Percentiles rank a stretch among this genome's conserved stretches.
These are phyloP conservation scores for Cervus canadensis DNA, from an alignment of 2,113 vertebrate species.

Conservation along the genomic window DNA sequence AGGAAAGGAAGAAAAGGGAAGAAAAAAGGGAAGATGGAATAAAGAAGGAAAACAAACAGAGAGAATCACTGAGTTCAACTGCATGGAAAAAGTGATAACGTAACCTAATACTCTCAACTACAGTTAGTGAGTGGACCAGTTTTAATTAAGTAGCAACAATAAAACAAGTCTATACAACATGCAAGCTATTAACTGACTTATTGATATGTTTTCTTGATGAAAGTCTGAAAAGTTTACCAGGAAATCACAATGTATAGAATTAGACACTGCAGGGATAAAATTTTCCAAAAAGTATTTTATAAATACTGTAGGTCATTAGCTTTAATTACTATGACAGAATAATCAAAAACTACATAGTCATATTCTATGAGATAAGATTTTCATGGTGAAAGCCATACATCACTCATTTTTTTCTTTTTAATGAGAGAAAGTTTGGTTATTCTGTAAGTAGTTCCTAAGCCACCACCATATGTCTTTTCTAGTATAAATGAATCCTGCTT, in stretches of 20 bases:
- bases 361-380: neutral
- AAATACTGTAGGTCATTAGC: rapidly evolving
- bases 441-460: neutral
- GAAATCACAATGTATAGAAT: neutral
- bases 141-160: neutral
- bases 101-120: neutral
- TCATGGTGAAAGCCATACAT: neutral
- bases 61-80: neutral
- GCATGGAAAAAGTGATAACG: neutral
- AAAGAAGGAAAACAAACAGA: neutral
- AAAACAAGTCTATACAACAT: neutral
- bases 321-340: neutral
- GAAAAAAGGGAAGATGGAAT: neutral
- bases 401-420: neutral
- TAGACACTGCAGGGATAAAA: neutral
- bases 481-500: neutral
- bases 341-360: neutral
- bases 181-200: neutral
- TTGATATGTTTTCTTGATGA: neutral
- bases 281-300: neutral
- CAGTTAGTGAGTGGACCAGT: neutral
- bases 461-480: neutral
- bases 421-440: neutral
- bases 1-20: neutral
- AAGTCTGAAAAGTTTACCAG: neutral